Evolutionary conservation across 2,888 invertebrate genomes (phyloP), one percentile per base, ranked within the genome.

Genomic region (Atherix ibis): DNA sequence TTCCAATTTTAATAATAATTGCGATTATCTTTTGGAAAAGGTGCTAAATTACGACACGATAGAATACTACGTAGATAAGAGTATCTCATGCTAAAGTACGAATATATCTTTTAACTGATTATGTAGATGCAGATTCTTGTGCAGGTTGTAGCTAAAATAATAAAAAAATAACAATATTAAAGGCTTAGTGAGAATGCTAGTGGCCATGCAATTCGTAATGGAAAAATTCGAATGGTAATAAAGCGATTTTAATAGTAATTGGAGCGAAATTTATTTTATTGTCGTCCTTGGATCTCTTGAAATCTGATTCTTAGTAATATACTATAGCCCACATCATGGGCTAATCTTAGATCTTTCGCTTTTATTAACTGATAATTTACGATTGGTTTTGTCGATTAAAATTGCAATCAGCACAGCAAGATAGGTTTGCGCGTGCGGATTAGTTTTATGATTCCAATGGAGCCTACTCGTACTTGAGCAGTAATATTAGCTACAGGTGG

Each of bases 241-340:
- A 40, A 40, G 40, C 36, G 40, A 37, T 40, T 37, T 40, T 40
- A 40, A 40, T 40, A 37, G 35, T 40, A 40, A 40, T 40, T 40
- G 40, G 37, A 37, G 35, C 35, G 27, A 25, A 37, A 40, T 40
- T 40, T 40, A 40, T 40, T 40, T 40, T 40, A 40, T 40, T 40
- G 34, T 36, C 34, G 35, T 22, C 10, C 22, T 22, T 22, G 22
- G 22, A 22, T 10, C 22, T 8, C n/a, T n/a, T n/a, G n/a, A n/a
- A n/a, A n/a, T n/a, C n/a, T n/a, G n/a, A n/a, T n/a, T n/a, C n/a
- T n/a, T n/a, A n/a, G n/a, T n/a, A n/a, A n/a, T n/a, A n/a, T n/a
- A n/a, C n/a, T n/a, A n/a, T n/a, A n/a, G n/a, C n/a, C n/a, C n/a
- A n/a, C n/a, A n/a, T n/a, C n/a, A n/a, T n/a, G n/a, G n/a, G n/a